Conservation (phyloP, 2,888 invertebrate genomes). For the Arctia plantaginis region DNA sequence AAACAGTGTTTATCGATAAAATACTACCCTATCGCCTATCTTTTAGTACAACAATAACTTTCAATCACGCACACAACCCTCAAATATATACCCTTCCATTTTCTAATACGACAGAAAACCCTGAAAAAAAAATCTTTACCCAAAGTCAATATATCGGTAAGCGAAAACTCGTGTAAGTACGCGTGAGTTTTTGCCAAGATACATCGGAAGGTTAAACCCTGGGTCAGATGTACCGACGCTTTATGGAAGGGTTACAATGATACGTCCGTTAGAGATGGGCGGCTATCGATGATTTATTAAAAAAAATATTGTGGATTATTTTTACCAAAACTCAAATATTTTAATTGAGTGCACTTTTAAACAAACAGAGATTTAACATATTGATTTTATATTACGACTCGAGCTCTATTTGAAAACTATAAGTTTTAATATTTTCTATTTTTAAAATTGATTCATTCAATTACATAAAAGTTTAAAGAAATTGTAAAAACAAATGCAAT, state of each 20-base stretch:
- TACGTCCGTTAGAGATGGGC: constrained; percentile 56
- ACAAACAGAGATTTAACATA: no score
- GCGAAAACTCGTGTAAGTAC: constrained; percentile 55
- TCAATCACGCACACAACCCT: constrained; percentile 29
- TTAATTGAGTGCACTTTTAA: no score
- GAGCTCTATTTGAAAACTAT: no score
- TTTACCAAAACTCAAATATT: no score
- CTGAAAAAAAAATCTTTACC: constrained; percentile 20
- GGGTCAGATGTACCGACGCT: constrained; percentile 63
- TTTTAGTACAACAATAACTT: constrained; percentile 28
- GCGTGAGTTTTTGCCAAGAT: constrained; percentile 58
- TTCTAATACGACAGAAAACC: constrained; percentile 20
- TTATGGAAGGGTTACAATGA: constrained; percentile 72
- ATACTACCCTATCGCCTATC: constrained; percentile 14
- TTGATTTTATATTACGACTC: constrained; percentile 2
- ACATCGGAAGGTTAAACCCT: constrained; percentile 73
- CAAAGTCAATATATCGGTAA: constrained; percentile 49
- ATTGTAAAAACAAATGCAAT: no score
- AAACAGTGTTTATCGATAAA: constrained; percentile 19
- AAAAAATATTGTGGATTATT: constrained; percentile 23
- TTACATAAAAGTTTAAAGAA: no score
- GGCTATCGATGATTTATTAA: constrained; percentile 38
- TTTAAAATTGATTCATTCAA: no score
- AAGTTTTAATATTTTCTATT: no score
- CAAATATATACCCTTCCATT: constrained; percentile 20